Base-by-base conservation (phyloP, 1,140 invertebrate genomes). In the Leguminivora glycinivorella region DNA sequence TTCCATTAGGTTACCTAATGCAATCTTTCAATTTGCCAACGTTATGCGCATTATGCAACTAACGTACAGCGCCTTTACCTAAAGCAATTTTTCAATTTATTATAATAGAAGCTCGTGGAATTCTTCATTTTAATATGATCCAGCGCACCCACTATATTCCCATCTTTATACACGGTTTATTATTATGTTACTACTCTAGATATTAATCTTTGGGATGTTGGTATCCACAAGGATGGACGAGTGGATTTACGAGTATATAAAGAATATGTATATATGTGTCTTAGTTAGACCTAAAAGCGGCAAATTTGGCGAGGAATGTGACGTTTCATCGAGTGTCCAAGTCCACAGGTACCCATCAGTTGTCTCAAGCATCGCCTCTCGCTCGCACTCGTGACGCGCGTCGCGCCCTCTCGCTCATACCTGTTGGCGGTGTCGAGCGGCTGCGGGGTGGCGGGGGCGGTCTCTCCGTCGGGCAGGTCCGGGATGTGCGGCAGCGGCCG, bases 401-500 rank as follows among this genome's bases (percentile, higher is more conserved):
- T 47, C 14, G 14, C n/a, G 0, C 12, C 9, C 14, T 43, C n/a
- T 43, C 40, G 25, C 24, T 17, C n/a, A 70, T 19, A 89, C 89
- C 89, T 91, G 79, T 89, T 91, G 58, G 91, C 91, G 6, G 84
- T 80, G 73, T 92, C 91, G 60, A 91, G 83, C 12, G 88, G 85
- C 84, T 83, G 91, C 79, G 74, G 92, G 81, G 90, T 87, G 14
- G 85, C 83, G 5, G 89, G 83, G 92, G 93, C 72, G 26, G 80
- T 83, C 83, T 95, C 94, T 6, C 92, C 95, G 91, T 92, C 95
- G 86, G 93, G 95, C 92, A 92, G 93, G 92, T 91, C 96, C 78
- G 97, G 96, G 88, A 97, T 96, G 91, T 98, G 96, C 78, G 97
- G 97, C 86, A 98, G 92, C 71, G 97, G 97, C 84, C 97, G 94